Base-by-base conservation (phyloP, 2,113 vertebrate genomes). In the Mesoclemmys tuberculata region DNA sequence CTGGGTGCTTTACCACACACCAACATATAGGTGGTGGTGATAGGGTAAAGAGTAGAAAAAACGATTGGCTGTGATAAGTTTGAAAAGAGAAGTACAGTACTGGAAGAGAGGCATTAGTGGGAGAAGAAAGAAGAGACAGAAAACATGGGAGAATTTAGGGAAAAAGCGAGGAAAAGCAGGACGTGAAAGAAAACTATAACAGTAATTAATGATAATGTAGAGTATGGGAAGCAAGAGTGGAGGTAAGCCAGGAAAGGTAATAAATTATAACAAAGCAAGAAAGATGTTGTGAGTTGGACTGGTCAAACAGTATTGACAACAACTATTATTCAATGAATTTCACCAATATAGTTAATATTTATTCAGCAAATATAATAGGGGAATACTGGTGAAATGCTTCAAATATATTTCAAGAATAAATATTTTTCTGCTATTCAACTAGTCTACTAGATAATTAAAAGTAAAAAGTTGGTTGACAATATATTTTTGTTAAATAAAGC, bases 1-100 rank as follows among this genome's bases (percentile, higher is more conserved):
- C 2, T 0, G 1, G 0, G 9, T 24, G 56, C 26, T 3, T 1
- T 86, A 1, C 0, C 82, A 44, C 0, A 46, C 8, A 27, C 5
- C 6, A 46, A 46, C 11, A 46, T 44, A 46, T 4, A 77, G 24
- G 4, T 22, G 44, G 26, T 46, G 3, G 14, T 38, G 44, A 90
- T 0, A 86, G 51, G 38, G 88, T 78, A 81, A 35, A 78, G 31
- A 87, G 82, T 84, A 64, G 44, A 86, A 84, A 51, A 5, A 80
- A 82, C 11, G 41, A 31, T 9, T 87, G n/a, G 85, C 89, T 27
- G 5, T 29, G 74, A 82, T 5, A 85, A 80, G 35, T n/a, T 10
- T 68, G 64, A 68, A 84, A 83, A 89, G 90, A 27, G 5, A 79
- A 85, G 3, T 19, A 27, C 12, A 1, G 3, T 7, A 52, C 8